These are phyloP conservation scores for Brachyopa scutellaris DNA, from an alignment of 2,888 invertebrate genomes.

Conservation along the genomic window DNA sequence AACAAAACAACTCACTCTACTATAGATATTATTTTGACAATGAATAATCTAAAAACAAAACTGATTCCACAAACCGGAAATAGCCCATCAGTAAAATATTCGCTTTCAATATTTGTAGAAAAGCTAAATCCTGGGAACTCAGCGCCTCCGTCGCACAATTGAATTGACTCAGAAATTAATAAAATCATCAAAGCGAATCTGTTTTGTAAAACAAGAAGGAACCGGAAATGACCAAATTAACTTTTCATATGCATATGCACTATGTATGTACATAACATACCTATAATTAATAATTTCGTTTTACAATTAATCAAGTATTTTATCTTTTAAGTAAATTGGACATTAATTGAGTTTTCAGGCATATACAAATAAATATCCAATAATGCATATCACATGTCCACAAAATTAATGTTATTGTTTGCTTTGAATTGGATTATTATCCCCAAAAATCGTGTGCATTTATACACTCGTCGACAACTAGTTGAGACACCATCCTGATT, in stretches of 20 bases:
- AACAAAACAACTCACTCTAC: conserved; percentile 4
- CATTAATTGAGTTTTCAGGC: conserved; percentile 5
- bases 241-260: too few relatives aligned
- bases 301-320: conserved; percentile 27
- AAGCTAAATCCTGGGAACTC: background rate
- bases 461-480: background rate
- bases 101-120: conserved; percentile 17
- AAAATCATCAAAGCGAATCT: conserved; percentile 41
- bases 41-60: conserved; percentile 25
- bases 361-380: conserved; percentile 9
- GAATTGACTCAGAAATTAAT: conserved; percentile 33
- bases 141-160: conserved; percentile 13
- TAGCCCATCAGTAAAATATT: conserved; percentile 31
- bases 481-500: too few relatives aligned
- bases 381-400: background rate
- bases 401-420: background rate
- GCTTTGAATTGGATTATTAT: background rate
- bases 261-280: too few relatives aligned
- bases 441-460: background rate
- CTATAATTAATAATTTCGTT: background rate
- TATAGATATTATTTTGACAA: background rate
- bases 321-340: conserved; percentile 14
- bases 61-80: conserved; percentile 39
- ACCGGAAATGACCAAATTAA: too few relatives aligned
- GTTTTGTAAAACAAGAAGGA: too few relatives aligned